phyloP scores from a whole-genome alignment of 2,888 invertebrate genomes.

The Zaprionus lineosus region DNA sequence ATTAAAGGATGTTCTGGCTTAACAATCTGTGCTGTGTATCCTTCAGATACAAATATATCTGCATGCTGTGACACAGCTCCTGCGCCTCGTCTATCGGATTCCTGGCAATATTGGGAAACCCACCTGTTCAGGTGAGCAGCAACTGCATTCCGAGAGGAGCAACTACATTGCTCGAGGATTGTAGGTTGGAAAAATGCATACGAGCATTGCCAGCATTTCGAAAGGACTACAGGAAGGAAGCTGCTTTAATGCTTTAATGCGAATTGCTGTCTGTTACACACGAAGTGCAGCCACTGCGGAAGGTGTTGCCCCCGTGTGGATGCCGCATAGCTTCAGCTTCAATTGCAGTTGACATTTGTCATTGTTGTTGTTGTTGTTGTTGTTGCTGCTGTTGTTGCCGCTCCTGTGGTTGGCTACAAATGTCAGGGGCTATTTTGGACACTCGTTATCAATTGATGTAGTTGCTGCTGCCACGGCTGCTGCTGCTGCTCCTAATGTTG shows the following conservation, averaged over 20 bases:
- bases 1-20: too few species aligned
- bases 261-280: conserved; percentile 26
- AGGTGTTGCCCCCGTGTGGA: conserved; percentile 17
- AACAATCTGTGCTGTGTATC: too few species aligned
- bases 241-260: conserved; percentile 37
- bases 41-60: too few species aligned
- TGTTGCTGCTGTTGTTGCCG: conserved; percentile 13
- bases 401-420: conserved; percentile 21
- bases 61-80: too few species aligned
- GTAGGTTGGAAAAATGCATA: neutral
- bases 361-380: conserved; percentile 10
- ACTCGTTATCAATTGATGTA: conserved; percentile 49
- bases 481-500: conserved; percentile 10
- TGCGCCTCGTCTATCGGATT: too few species aligned
- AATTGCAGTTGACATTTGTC: conserved; percentile 31
- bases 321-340: conserved; percentile 26
- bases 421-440: conserved; percentile 52
- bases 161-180: too few species aligned
- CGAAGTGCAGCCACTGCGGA: conserved; percentile 8
- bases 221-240: too few species aligned
- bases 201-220: conserved; percentile 7
- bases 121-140: too few species aligned
- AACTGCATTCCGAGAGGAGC: too few species aligned
- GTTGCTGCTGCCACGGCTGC: conserved; percentile 1
- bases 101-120: too few species aligned